Evolutionary conservation across 2,113 vertebrate genomes (phyloP).

Genomic region (Myocastor coypus): DNA sequence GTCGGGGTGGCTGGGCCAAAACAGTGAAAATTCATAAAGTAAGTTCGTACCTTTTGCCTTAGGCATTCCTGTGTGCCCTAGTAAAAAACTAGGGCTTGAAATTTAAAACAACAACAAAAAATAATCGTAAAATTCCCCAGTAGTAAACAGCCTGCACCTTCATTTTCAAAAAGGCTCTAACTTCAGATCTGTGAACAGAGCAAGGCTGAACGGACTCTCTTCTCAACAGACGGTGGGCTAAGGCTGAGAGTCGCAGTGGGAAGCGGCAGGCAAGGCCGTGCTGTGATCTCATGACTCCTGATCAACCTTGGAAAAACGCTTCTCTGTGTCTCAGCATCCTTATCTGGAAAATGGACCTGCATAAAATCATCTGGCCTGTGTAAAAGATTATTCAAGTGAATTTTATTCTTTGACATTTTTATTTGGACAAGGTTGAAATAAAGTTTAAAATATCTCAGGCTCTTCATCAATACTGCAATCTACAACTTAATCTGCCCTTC

Average conservation of each 20-base stretch:
- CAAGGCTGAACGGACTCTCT: not conserved
- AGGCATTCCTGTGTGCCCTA: not conserved
- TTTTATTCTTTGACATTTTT: not conserved
- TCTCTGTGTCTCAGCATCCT: not conserved
- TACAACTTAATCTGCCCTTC: not conserved
- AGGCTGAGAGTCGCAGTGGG: not conserved
- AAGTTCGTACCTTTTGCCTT: not conserved
- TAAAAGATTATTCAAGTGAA: not conserved
- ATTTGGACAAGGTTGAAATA: not conserved
- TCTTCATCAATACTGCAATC: not conserved
- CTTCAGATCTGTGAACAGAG: not conserved
- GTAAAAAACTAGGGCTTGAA: not conserved
- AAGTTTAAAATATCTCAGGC: not conserved
- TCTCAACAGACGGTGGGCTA: not conserved
- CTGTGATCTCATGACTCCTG: not conserved
- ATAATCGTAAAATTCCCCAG: not conserved
- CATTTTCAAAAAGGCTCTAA: not conserved
- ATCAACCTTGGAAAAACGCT: not conserved
- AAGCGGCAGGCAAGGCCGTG: not conserved
- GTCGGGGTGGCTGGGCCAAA: not conserved
- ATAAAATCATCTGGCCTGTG: not conserved
- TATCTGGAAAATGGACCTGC: not conserved
- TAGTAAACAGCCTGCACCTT: not conserved
- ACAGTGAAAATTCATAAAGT: not conserved
- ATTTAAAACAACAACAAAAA: not conserved